Evolutionary conservation across 2,113 vertebrate species (phyloP).

Genomic region (Orthochromis malagaraziensis): DNA sequence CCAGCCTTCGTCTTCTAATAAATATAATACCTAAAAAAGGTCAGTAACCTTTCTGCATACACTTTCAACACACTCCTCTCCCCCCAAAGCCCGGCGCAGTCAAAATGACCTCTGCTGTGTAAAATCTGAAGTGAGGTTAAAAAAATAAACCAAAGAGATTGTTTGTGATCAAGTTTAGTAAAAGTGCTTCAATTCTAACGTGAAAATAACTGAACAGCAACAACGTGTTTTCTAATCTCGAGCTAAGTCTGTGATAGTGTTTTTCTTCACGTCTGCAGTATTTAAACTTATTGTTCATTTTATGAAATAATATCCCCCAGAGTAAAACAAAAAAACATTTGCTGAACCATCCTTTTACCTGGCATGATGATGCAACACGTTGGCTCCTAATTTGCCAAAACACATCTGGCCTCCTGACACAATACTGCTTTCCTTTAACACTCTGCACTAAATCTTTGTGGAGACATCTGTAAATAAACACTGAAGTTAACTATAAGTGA

Average conservation of each 20-base stretch:
- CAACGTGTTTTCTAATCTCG: neutral
- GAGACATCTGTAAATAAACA: slow-evolving; percentile 10
- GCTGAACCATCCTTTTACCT: neutral
- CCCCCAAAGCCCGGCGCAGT: neutral
- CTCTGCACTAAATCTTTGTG: neutral
- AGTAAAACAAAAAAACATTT: neutral
- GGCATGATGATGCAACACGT: neutral
- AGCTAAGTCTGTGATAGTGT: neutral
- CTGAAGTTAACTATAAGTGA: slow-evolving; percentile 3
- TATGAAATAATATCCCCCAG: neutral
- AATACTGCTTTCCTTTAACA: slow-evolving; percentile 30
- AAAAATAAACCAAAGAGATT: slow-evolving; percentile 7
- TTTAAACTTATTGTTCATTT: neutral
- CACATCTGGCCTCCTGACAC: neutral
- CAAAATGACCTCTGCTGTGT: neutral
- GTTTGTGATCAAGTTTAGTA: neutral
- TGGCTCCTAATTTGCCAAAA: neutral
- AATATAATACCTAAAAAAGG: slow-evolving; percentile 59
- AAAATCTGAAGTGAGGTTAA: slow-evolving; percentile 4
- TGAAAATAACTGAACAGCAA: slow-evolving; percentile 2
- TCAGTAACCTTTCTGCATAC: slow-evolving; percentile 22
- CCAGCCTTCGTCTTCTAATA: slow-evolving; percentile 44
- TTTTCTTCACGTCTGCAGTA: neutral
- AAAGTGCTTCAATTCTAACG: slow-evolving; percentile 56
- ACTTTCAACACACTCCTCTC: neutral